These are phyloP conservation scores for Hippocampus guttulatus DNA, from an alignment of 2,113 vertebrate species.

Conservation along the genomic window DNA sequence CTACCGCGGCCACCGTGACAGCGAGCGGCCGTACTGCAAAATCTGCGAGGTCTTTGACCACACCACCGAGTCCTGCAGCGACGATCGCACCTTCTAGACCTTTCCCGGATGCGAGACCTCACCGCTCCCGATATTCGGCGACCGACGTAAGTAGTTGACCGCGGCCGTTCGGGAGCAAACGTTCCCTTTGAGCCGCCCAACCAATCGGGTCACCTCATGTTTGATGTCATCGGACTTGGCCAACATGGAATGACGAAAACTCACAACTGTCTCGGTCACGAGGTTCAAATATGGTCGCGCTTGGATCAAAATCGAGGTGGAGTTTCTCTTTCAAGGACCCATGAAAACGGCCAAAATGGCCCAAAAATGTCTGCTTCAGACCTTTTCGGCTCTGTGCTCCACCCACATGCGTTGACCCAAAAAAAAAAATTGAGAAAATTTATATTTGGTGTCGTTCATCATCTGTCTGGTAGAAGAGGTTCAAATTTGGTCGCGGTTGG, in stretches of 20 bases:
- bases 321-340: neutral
- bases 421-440: no score
- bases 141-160: conserved; percentile 33
- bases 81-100: conserved; percentile 89
- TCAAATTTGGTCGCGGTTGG: no score
- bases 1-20: conserved; percentile 80
- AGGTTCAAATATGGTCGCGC: neutral
- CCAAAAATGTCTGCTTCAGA: neutral
- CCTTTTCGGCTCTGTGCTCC: neutral
- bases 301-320: neutral
- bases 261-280: no score
- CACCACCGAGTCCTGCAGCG: conserved; percentile 86
- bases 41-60: conserved; percentile 95
- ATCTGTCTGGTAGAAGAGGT: neutral
- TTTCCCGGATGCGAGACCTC: neutral
- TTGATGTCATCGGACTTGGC: neutral
- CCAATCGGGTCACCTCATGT: neutral
- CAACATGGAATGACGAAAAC: no score
- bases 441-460: neutral
- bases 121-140: conserved; percentile 59
- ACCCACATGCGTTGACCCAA: no score
- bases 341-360: neutral
- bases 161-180: neutral
- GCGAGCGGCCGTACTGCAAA: conserved; percentile 89
- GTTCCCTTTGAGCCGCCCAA: neutral